phyloP scores from a whole-genome alignment of 1,140 invertebrate species.

The Drosophila baimaii region DNA sequence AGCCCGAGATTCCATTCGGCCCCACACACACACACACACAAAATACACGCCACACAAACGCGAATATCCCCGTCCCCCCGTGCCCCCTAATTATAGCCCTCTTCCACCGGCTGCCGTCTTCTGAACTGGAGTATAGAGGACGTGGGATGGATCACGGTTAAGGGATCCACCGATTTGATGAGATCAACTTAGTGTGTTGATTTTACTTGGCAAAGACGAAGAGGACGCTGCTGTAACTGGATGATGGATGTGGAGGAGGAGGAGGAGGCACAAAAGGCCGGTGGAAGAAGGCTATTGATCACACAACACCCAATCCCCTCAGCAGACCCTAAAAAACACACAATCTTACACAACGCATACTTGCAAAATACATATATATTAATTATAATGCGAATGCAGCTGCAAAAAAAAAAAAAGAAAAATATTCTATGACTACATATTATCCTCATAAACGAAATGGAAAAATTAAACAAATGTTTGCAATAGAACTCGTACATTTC shows the following conservation, averaged over 20 bases:
- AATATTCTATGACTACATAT: conserved; percentile 70
- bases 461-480: conserved; percentile 79
- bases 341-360: conserved; percentile 28
- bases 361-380: conserved; percentile 50
- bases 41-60: conserved; percentile 1
- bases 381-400: conserved; percentile 49
- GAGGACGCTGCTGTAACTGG: conserved; percentile 4
- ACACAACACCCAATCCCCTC: conserved; percentile 6
- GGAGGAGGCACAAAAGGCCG: conserved; percentile 1
- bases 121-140: neutral
- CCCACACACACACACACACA: conserved; percentile 4
- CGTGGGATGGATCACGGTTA: conserved; percentile 3
- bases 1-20: conserved; percentile 29
- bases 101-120: conserved; percentile 21
- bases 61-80: conserved; percentile 11
- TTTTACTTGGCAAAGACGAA: conserved; percentile 36
- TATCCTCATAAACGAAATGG: conserved; percentile 67
- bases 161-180: conserved; percentile 21
- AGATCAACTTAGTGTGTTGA: conserved; percentile 29
- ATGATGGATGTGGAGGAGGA: neutral
- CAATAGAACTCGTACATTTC: conserved; percentile 75
- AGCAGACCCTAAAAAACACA: conserved; percentile 9
- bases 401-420: conserved; percentile 34
- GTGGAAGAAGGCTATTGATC: conserved; percentile 37
- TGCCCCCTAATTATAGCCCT: conserved; percentile 13